Percentiles rank a stretch among this genome's conserved stretches.
These are phyloP conservation scores for Pungitius pungitius DNA, from an alignment of 2,113 vertebrate species.

Conservation along the genomic window DNA sequence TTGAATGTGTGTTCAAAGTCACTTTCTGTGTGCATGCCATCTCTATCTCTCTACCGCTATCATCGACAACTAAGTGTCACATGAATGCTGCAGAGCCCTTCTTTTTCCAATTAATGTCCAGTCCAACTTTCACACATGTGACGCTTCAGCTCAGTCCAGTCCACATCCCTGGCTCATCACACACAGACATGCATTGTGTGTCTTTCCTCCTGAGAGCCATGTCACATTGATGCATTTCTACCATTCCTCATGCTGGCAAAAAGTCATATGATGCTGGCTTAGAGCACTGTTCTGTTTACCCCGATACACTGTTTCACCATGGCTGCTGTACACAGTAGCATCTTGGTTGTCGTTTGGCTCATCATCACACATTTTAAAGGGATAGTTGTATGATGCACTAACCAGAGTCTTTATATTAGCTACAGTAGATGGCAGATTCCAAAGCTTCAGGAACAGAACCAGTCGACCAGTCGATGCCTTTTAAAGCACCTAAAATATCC, in stretches of 20 bases:
- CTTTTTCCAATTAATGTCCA: not conserved
- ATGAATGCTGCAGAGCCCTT: not conserved
- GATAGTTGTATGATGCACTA: not conserved
- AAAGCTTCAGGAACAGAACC: too few species aligned
- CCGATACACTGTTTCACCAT: not conserved
- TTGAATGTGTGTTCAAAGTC: not conserved
- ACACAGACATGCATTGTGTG: not conserved
- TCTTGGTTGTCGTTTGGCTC: not conserved
- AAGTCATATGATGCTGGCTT: constrained; percentile 3
- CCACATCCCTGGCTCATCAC: not conserved
- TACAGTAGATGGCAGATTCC: too few species aligned
- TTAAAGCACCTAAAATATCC: too few species aligned
- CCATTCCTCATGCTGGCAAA: constrained; percentile 6
- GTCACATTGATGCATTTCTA: constrained; percentile 1
- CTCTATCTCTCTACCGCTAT: not conserved
- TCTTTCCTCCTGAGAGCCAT: not conserved
- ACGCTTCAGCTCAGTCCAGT: not conserved
- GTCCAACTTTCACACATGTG: not conserved
- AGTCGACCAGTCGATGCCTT: too few species aligned
- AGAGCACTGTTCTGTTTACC: not conserved
- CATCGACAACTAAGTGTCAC: not conserved
- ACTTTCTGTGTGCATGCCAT: constrained; percentile 1
- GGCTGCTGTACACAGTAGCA: not conserved
- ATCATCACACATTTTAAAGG: not conserved
- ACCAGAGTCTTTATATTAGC: too few species aligned